Evolutionary conservation across 2,113 vertebrate genomes (phyloP), one percentile per base, ranked within the genome.

Genomic region (Bubo bubo): DNA sequence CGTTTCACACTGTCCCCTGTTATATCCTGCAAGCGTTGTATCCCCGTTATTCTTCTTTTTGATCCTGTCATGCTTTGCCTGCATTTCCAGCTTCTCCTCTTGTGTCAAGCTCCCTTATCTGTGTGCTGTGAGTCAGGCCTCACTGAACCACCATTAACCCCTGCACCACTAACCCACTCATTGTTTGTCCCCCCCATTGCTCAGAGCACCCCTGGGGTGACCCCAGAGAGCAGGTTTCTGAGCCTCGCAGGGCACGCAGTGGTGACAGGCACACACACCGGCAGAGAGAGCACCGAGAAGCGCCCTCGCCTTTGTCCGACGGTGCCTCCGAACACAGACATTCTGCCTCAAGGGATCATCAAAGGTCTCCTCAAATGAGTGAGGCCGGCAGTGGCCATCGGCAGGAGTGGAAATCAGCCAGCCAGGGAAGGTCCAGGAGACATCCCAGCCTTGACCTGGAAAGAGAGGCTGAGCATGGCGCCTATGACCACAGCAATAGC

Each of bases 151-250:
- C 91, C 18, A 52, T 94, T 96, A 97, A 97, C 94, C 45, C n/a
- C 6, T 0, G 3, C 55, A 47, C 56, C 84, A 94, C 97, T 98
- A 98, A 98, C 93, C 55, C 21, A 3, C 73, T 88, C 91, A 13
- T 90, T 98, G 84, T 98, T 98, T 98, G 93, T 98, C 88, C 96
- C 86, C 86, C 82, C 59, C 26, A 18, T 90, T 83, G 96, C 96
- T 97, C 97, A 98, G 99, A 99, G 93, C 97, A 96, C 72, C 93
- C 93, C 87, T 94, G 97, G 97, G 97, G 97, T 91, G 98, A 97
- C 62, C 97, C 95, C 80, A 90, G 98, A 92, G 98, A 97, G 83
- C 80, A 92, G 92, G 96, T 96, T 86, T 95, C 94, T 94, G 98
- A 93, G 92, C 45, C 82, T 88, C 47, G 4, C 95, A 96, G 88